A percentile compares a stretch with the other conserved stretches of the same genome.
Evolutionary conservation across 2,888 invertebrate species (phyloP).

Genomic region (Bombylius discolor): DNA sequence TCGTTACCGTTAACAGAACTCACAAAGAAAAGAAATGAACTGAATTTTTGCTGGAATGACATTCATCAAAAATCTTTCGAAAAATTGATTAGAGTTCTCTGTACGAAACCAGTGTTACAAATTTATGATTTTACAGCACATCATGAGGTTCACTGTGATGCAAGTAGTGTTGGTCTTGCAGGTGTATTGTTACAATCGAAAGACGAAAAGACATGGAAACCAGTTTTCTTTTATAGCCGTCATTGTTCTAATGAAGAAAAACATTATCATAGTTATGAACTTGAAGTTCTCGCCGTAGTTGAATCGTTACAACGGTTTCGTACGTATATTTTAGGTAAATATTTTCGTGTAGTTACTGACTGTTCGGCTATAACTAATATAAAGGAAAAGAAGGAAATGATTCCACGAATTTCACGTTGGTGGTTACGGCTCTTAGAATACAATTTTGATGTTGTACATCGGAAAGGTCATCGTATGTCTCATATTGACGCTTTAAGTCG

Average conservation of each 20-base stretch:
- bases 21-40: conserved; percentile 7
- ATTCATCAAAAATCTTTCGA: conserved; percentile 16
- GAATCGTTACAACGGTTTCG: background rate
- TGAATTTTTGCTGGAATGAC: conserved; percentile 9
- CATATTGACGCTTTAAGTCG: too few relatives aligned
- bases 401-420: too few relatives aligned
- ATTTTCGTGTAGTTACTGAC: background rate
- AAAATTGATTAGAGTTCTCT: conserved; percentile 17
- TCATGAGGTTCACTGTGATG: conserved; percentile 9
- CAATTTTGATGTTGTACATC: too few relatives aligned
- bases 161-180: background rate
- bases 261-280: conserved; percentile 18
- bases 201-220: conserved; percentile 10
- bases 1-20: conserved; percentile 15
- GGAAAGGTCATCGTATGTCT: too few relatives aligned
- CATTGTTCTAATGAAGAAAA: conserved; percentile 23
- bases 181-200: conserved; percentile 2
- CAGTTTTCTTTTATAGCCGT: conserved; percentile 24
- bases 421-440: too few relatives aligned
- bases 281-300: background rate
- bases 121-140: conserved; percentile 12
- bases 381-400: too few relatives aligned
- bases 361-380: background rate
- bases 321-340: background rate
- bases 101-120: conserved; percentile 19